Conservation (phyloP, 2,113 vertebrate species). For the Kryptolebias marmoratus region DNA sequence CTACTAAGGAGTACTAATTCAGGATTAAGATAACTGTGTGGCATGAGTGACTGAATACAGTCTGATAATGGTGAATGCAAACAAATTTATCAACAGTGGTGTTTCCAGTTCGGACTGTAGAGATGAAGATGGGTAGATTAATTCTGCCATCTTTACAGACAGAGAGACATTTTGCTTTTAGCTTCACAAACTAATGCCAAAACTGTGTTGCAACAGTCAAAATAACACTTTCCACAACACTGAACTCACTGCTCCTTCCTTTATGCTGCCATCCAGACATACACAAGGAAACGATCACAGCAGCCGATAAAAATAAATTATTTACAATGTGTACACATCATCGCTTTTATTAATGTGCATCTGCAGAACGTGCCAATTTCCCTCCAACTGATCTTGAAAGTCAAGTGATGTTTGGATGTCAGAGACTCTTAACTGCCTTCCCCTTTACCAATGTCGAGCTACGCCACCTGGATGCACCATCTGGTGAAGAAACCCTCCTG, state of each 20-base stretch:
- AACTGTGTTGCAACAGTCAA: too few relatives aligned
- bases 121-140: too few relatives aligned
- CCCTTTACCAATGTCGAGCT: conserved; percentile 37
- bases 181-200: too few relatives aligned
- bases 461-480: conserved; percentile 63
- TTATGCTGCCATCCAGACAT: neutral
- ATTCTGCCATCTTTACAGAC: too few relatives aligned
- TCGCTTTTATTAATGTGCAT: neutral
- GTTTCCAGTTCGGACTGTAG: too few relatives aligned
- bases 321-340: neutral
- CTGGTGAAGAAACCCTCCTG: conserved; percentile 40
- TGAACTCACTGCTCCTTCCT: neutral
- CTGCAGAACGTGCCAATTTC: neutral
- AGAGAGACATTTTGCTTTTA: neutral
- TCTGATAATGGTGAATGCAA: too few relatives aligned
- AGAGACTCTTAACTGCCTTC: conserved; percentile 43
- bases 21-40: too few relatives aligned
- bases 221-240: neutral
- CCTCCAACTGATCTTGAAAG: conserved; percentile 16
- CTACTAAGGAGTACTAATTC: too few relatives aligned
- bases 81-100: too few relatives aligned
- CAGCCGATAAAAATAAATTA: neutral
- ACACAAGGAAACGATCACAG: neutral
- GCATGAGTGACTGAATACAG: too few relatives aligned
- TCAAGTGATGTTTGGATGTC: conserved; percentile 22